Conservation (phyloP, 2,888 invertebrate species). For the Melikaiella ostensackeni region DNA sequence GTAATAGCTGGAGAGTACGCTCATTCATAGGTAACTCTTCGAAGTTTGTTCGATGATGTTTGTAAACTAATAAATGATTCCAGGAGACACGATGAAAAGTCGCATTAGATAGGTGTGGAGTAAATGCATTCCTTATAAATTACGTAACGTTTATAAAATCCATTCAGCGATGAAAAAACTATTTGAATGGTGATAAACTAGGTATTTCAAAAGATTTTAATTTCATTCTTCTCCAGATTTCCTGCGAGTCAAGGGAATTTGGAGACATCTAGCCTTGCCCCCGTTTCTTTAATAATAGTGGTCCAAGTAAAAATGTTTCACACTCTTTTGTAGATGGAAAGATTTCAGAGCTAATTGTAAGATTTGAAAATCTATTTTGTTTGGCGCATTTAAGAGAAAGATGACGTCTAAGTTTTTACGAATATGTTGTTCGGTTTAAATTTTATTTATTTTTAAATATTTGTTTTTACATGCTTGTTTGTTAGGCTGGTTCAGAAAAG, state of each 20-base stretch:
- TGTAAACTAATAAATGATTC: not conserved
- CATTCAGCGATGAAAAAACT: not conserved
- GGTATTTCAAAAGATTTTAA: not conserved
- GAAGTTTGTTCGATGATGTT: slow-evolving; percentile 7
- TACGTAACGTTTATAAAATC: not conserved
- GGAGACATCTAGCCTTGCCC: slow-evolving; percentile 7
- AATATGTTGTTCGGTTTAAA: no score
- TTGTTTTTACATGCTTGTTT: no score
- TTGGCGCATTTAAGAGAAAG: not conserved
- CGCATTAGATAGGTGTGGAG: not conserved
- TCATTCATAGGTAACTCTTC: slow-evolving; percentile 22
- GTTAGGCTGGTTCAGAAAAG: no score
- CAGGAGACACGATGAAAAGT: not conserved
- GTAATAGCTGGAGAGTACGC: slow-evolving; percentile 18
- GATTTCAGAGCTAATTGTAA: not conserved
- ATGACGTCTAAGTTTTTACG: no score
- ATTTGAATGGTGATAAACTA: not conserved
- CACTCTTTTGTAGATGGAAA: not conserved
- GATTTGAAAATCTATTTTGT: not conserved
- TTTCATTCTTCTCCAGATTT: not conserved
- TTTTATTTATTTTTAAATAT: no score
- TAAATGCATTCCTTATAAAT: not conserved
- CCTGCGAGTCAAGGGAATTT: slow-evolving; percentile 22
- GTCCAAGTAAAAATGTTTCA: not conserved
- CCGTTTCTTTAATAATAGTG: slow-evolving; percentile 25